Percentiles rank a stretch among this genome's conserved stretches.
phyloP scores from a whole-genome alignment of 2,888 invertebrate species.

The Cryptocephalus moraei region DNA sequence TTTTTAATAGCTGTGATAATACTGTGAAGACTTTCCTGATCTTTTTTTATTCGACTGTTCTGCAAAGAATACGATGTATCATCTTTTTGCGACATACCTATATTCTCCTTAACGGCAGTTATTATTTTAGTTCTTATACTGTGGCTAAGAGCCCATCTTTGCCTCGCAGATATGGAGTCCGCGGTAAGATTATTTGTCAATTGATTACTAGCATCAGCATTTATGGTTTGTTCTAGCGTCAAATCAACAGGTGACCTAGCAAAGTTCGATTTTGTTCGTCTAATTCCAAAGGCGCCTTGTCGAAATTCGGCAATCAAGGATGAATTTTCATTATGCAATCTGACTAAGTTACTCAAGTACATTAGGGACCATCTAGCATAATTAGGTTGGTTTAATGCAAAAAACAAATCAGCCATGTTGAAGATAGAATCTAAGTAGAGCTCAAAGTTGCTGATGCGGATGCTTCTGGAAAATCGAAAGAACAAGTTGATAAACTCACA shows the following conservation, averaged over 20 bases:
- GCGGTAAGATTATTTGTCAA: conserved; percentile 8
- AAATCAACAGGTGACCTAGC: conserved; percentile 14
- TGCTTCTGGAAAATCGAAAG: conserved; percentile 7
- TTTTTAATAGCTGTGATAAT: too few relatives aligned
- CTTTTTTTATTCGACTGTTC: too few relatives aligned
- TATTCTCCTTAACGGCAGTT: too few relatives aligned
- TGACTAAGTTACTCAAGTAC: conserved; percentile 6
- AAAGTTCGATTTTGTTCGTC: conserved; percentile 17
- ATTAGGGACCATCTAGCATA: conserved; percentile 3
- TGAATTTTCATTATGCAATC: conserved; percentile 1
- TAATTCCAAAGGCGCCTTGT: conserved; percentile 17
- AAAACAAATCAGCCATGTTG: conserved; percentile 1
- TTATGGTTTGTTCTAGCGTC: too few relatives aligned
- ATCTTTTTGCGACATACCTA: too few relatives aligned
- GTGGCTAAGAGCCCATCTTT: too few relatives aligned
- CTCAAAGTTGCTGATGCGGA: conserved; percentile 8
- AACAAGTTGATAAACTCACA: conserved; percentile 5
- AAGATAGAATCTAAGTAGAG: conserved; percentile 3
- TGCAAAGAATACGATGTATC: too few relatives aligned
- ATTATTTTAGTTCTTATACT: too few relatives aligned
- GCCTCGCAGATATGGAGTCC: conserved; percentile 7
- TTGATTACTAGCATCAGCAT: too few relatives aligned
- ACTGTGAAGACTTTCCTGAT: too few relatives aligned
- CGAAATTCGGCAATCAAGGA: conserved; percentile 4
- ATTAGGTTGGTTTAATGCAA: conserved; percentile 5